phyloP scores from a whole-genome alignment of 2,888 invertebrate genomes.

The Troilus luridus region DNA sequence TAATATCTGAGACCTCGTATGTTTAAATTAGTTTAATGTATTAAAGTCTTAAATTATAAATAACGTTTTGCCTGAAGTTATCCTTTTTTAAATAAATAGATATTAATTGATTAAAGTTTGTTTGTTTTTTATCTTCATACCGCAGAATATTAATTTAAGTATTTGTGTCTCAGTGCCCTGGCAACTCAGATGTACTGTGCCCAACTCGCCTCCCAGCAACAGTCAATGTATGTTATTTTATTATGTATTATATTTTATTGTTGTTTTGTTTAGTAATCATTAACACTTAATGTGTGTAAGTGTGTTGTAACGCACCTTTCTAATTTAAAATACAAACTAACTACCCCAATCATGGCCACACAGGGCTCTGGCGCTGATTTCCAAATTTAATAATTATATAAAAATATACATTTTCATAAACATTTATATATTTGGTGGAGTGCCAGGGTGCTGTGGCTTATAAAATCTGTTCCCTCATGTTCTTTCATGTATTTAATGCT shows the following conservation, averaged over 20 bases:
- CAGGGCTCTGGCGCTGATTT: conserved; percentile 64
- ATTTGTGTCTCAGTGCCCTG: conserved; percentile 88
- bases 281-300: conserved; percentile 53
- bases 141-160: conserved; percentile 49
- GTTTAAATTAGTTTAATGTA: neutral
- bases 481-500: neutral
- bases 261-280: conserved; percentile 51
- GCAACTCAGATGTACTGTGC: conserved; percentile 96
- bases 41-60: neutral
- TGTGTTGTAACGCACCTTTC: conserved; percentile 56
- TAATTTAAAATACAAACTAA: conserved; percentile 48
- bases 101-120: neutral
- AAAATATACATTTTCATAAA: conserved; percentile 58
- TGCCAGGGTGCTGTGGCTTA: conserved; percentile 65
- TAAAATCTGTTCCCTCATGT: conserved; percentile 47
- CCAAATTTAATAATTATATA: conserved; percentile 53
- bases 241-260: conserved; percentile 51
- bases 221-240: conserved; percentile 86
- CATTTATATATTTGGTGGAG: conserved; percentile 60
- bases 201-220: conserved; percentile 93
- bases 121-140: conserved; percentile 23
- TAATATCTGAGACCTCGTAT: neutral
- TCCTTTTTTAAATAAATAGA: neutral
- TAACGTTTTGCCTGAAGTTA: neutral
- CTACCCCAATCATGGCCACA: conserved; percentile 59